Evolutionary conservation across 2,797 vertebrate genomes (phyloP).

Genomic region (Monodelphis domestica): DNA sequence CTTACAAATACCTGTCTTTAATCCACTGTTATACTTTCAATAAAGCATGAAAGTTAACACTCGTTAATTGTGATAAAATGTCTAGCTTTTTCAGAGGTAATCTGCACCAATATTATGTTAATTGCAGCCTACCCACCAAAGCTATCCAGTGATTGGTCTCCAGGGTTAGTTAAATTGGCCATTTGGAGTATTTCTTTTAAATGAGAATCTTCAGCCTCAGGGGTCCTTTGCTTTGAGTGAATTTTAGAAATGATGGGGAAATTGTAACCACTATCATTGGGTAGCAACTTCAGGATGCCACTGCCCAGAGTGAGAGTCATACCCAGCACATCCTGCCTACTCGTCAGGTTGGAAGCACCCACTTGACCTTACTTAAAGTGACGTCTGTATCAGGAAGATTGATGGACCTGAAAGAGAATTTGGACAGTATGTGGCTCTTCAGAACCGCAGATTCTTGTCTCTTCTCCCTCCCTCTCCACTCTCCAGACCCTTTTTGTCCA

Average conservation of each 20-base stretch:
- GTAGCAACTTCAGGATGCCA: not conserved
- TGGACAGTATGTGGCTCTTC: not conserved
- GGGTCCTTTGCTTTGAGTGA: not conserved
- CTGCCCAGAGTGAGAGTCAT: constrained; percentile 13
- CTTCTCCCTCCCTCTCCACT: not conserved
- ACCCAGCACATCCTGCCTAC: not conserved
- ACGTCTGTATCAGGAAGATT: not conserved
- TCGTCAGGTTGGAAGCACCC: not conserved
- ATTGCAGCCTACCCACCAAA: not conserved
- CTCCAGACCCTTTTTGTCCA: not conserved
- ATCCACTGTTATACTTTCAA: constrained; percentile 70
- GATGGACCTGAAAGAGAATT: fast-evolving
- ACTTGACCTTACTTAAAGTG: not conserved
- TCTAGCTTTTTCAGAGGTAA: constrained; percentile 54
- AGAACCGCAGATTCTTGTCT: not conserved
- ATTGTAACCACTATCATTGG: not conserved
- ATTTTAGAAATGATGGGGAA: constrained; percentile 1
- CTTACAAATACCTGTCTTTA: constrained; percentile 74
- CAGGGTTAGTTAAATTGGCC: not conserved
- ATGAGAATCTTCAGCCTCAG: not conserved
- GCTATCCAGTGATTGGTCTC: not conserved
- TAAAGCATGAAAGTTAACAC: constrained; percentile 79
- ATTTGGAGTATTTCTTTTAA: not conserved
- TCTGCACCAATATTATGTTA: not conserved
- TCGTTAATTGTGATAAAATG: constrained; percentile 66